Evolutionary conservation across 2,888 invertebrate genomes (phyloP).

Genomic region (Pseudococcus longispinus): DNA sequence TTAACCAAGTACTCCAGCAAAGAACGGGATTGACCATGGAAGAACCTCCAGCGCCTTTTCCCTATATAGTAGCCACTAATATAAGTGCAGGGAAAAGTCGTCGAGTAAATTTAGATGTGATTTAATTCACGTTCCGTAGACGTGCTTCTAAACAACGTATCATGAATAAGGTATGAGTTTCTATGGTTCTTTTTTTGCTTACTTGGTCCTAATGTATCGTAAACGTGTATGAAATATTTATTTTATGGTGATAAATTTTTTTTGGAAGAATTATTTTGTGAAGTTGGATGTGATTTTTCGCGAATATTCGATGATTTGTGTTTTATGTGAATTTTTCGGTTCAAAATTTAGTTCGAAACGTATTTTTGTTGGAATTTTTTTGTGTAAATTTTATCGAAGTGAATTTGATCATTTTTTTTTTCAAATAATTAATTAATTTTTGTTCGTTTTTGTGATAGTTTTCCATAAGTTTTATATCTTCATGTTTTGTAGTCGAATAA

Average conservation of each 20-base stretch:
- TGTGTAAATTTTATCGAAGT: neutral
- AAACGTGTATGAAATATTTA: neutral
- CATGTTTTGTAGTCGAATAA: neutral
- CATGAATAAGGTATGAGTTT: slow-evolving; percentile 55
- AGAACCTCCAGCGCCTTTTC: slow-evolving; percentile 54
- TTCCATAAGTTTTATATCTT: neutral
- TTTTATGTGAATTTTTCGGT: neutral
- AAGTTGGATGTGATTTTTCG: neutral
- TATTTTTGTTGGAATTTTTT: neutral
- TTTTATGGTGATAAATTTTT: slow-evolving; percentile 4
- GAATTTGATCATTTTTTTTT: neutral
- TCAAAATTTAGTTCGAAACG: neutral
- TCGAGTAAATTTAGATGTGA: slow-evolving; percentile 51
- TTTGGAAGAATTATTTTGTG: neutral
- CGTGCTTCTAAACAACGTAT: slow-evolving; percentile 45
- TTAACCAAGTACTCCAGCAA: slow-evolving; percentile 33
- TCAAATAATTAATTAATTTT: neutral
- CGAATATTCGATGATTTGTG: neutral
- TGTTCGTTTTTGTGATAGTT: neutral
- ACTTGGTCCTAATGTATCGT: neutral
- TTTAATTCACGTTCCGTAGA: slow-evolving; percentile 49
- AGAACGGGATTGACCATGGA: slow-evolving; percentile 56
- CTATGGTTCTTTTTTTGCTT: neutral
- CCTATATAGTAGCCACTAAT: slow-evolving; percentile 39
- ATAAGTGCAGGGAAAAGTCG: slow-evolving; percentile 49